These are phyloP conservation scores for Eupeodes latifasciatus DNA, from an alignment of 2,888 invertebrate genomes.

Conservation along the genomic window DNA sequence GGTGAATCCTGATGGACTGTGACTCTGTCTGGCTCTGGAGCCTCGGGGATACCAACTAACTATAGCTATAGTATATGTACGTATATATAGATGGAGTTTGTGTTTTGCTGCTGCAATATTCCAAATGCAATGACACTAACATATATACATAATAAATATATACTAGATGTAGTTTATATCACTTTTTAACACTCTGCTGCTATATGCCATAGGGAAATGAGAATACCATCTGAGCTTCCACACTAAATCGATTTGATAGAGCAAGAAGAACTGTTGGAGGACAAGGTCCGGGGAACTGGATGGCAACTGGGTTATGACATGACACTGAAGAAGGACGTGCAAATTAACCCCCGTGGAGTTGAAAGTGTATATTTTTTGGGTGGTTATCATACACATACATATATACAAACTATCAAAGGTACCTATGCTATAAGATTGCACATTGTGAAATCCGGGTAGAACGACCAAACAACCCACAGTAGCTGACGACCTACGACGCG, in stretches of 20 bases:
- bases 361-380: constrained; percentile 41
- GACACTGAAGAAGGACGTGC: constrained; percentile 59
- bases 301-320: constrained; percentile 10
- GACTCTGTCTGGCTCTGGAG: neutral
- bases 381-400: constrained; percentile 46
- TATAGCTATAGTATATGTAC: too few relatives aligned
- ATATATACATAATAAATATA: neutral
- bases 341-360: constrained; percentile 67
- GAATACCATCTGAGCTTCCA: constrained; percentile 20
- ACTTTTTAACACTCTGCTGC: constrained; percentile 30
- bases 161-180: constrained; percentile 48
- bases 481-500: too few relatives aligned
- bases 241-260: constrained; percentile 46
- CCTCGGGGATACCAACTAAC: too few relatives aligned
- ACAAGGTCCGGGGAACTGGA: neutral
- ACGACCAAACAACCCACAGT: neutral
- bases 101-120: neutral
- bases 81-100: too few relatives aligned
- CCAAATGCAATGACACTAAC: neutral
- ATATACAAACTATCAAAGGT: constrained; percentile 40
- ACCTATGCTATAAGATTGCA: constrained; percentile 57
- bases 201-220: constrained; percentile 16
- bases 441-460: constrained; percentile 52
- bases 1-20: neutral
- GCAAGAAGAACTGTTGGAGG: neutral